Evolutionary conservation across 37 sponge, comb jelly and placozoan species (phyloP).

Genomic region (Spongilla lacustris): DNA sequence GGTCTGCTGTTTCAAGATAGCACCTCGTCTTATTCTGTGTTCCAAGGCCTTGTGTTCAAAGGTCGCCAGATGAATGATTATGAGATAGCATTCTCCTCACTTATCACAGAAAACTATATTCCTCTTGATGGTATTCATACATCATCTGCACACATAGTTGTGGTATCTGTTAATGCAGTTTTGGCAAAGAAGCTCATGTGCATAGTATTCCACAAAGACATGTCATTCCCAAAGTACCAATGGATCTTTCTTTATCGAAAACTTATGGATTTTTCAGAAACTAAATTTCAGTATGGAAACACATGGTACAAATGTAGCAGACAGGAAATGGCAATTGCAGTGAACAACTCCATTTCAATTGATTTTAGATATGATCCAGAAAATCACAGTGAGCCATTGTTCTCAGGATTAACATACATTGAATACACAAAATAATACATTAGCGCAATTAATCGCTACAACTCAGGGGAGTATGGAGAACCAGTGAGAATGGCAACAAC

Average conservation of each 20-base stretch:
- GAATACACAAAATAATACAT: constrained; percentile 3
- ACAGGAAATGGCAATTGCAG: neutral
- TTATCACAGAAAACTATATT: neutral
- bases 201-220: neutral
- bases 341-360: neutral
- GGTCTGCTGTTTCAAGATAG: constrained; percentile 2
- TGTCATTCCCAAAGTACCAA: constrained; percentile 12
- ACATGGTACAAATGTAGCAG: neutral
- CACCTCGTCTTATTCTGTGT: neutral
- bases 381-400: neutral
- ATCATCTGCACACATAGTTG: neutral
- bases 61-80: neutral
- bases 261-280: neutral
- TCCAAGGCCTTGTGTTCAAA: neutral
- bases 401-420: neutral
- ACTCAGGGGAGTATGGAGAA: neutral
- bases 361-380: neutral
- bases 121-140: neutral
- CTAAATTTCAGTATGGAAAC: neutral
- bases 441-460: neutral
- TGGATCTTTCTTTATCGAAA: constrained; percentile 14
- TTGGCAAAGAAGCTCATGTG: neutral
- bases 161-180: neutral
- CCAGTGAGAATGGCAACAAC: neutral
- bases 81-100: neutral